Evolutionary conservation across 2,888 invertebrate species (phyloP).

Genomic region (Hydraecia micacea): DNA sequence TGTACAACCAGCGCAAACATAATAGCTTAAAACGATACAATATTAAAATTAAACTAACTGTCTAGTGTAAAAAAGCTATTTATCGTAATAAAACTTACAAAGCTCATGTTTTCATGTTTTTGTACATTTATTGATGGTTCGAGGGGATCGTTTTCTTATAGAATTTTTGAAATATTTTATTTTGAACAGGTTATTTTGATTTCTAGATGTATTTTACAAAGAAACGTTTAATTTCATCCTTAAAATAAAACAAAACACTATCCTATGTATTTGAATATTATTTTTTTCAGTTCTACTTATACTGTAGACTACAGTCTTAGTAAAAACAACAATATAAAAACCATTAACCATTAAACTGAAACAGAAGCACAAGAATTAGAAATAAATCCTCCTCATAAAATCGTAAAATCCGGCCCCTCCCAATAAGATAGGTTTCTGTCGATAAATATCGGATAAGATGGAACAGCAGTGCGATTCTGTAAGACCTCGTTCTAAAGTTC

Average conservation of each 20-base stretch:
- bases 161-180: background rate
- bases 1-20: conserved; percentile 57
- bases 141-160: background rate
- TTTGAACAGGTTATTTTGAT: conserved; percentile 3
- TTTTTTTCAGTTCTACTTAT: background rate
- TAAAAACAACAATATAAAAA: background rate
- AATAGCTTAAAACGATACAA: conserved; percentile 58
- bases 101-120: conserved; percentile 79
- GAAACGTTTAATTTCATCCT: background rate
- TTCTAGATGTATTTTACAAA: background rate
- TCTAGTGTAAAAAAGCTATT: conserved; percentile 81
- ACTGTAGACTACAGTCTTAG: background rate
- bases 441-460: conserved; percentile 41
- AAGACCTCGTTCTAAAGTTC: no score
- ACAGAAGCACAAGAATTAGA: background rate
- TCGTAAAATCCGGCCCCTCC: background rate
- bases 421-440: conserved; percentile 27
- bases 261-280: no score
- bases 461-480: no score
- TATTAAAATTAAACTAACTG: conserved; percentile 64
- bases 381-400: conserved; percentile 8
- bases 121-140: conserved; percentile 51
- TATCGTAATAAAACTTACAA: conserved; percentile 78
- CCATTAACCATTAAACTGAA: no score
- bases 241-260: background rate